These are phyloP conservation scores for Diogma glabrata DNA, from an alignment of 2,888 invertebrate genomes.

Conservation along the genomic window DNA sequence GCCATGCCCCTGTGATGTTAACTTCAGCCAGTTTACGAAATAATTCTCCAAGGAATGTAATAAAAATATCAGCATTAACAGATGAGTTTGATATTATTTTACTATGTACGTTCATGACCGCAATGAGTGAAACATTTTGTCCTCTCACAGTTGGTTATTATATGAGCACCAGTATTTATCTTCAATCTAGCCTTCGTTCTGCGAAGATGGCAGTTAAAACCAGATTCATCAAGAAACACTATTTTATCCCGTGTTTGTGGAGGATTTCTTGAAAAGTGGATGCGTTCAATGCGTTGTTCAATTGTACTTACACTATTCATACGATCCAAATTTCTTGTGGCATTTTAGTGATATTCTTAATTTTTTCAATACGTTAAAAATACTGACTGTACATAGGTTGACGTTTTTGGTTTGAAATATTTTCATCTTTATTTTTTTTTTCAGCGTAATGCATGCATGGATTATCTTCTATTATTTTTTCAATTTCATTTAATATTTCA, in stretches of 20 bases:
- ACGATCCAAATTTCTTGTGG: no score
- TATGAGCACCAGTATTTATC: background rate
- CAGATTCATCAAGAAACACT: slow-evolving; percentile 2
- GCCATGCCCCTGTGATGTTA: no score
- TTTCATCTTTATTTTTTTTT: slow-evolving; percentile 9
- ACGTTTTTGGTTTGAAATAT: slow-evolving; percentile 1
- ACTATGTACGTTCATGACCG: background rate
- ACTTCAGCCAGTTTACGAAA: no score
- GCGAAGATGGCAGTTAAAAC: slow-evolving; percentile 6
- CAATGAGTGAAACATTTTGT: no score
- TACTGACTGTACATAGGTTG: background rate
- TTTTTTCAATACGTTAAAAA: no score
- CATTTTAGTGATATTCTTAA: no score
- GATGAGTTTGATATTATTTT: background rate
- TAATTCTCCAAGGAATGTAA: slow-evolving; percentile 5
- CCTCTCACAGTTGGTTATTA: background rate
- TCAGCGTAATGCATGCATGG: slow-evolving; percentile 5
- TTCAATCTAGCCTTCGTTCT: background rate
- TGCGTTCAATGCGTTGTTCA: no score
- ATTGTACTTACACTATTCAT: no score
- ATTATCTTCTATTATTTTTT: slow-evolving; percentile 9
- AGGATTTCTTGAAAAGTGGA: background rate
- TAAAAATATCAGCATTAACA: slow-evolving; percentile 3
- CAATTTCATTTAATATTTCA: slow-evolving; percentile 10
- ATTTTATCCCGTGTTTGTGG: slow-evolving; percentile 5